Evolutionary conservation across 1,140 invertebrate species (phyloP), one percentile per base, ranked within the genome.

Genomic region (Eufriesea mexicana): DNA sequence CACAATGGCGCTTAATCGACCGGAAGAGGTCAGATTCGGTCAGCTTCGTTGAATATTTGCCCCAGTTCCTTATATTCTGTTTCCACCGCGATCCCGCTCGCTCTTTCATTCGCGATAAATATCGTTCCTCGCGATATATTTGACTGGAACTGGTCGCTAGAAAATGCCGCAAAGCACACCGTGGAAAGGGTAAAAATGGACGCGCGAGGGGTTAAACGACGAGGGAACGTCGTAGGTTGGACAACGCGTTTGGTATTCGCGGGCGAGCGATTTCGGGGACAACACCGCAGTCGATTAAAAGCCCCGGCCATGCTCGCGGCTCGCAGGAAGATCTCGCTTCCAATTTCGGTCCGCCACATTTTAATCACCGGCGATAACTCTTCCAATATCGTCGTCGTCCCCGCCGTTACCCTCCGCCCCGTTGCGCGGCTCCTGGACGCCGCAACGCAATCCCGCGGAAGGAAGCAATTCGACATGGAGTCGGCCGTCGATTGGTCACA

Each of bases 1-100:
- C 45, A 85, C 77, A 81, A 85, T 87, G 70, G 78, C n/a, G 62
- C 66, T 81, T 89, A 89, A 89, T 89, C 14, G 87, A 84, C 70
- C 87, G 87, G 81, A 84, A 86, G 68, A 23, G 23, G 42, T 66
- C 4, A n/a, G 35, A 61, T 59, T 72, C 45, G 7, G 8, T 55
- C 49, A 35, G 42, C 47, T 35, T 80, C 42, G 18, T 23, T 8
- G 47, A 45, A 87, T 79, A 79, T 79, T 83, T 75, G 51, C 28
- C 59, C 59, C 16, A 49, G 28, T 66, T 55, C 42, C 23, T 23
- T 14, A n/a, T 59, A n/a, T 10, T n/a, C 14, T 10, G 12, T 25
- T 25, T 5, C n/a, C 12, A 25, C 14, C n/a, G 1, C 35, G 1
- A 35, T 35, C 35, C 35, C n/a, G n/a, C n/a, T n/a, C n/a, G n/a